phyloP scores from a whole-genome alignment of 2,888 invertebrate genomes.

The Actias luna region DNA sequence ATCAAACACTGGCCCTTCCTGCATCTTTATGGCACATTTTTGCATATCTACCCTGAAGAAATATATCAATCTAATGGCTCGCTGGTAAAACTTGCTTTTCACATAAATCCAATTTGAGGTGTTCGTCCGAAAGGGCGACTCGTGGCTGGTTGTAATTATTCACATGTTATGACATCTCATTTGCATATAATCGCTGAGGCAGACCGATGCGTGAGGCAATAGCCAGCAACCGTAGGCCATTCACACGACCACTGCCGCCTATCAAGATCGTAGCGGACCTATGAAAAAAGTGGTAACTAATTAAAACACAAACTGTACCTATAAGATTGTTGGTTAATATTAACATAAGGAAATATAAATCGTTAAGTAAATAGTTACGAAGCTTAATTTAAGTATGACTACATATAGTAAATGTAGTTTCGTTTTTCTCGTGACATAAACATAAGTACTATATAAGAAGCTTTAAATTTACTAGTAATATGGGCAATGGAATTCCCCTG shows the following conservation, averaged over 20 bases:
- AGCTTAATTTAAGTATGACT: not conserved
- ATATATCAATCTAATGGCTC: conserved; percentile 59
- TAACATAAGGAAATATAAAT: conserved; percentile 44
- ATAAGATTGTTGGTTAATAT: conserved; percentile 68
- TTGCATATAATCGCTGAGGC: conserved; percentile 79
- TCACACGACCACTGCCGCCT: conserved; percentile 70
- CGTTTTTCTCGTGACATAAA: not conserved
- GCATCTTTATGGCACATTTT: not conserved
- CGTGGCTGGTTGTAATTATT: conserved; percentile 78
- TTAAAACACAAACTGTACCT: conserved; percentile 76
- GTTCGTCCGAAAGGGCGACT: conserved; percentile 74
- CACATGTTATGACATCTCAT: conserved; percentile 81
- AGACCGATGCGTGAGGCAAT: conserved; percentile 76
- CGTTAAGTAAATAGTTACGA: conserved; percentile 28
- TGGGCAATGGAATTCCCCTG: no score
- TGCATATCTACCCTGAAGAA: not conserved
- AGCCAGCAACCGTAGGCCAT: conserved; percentile 69
- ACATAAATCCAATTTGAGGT: conserved; percentile 79
- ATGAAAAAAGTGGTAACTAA: conserved; percentile 77
- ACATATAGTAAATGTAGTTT: not conserved
- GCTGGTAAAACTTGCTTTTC: conserved; percentile 69
- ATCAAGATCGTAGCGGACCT: conserved; percentile 77
- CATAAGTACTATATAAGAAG: not conserved
- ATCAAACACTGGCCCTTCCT: not conserved
- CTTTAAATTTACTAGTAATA: not conserved